Percentiles rank a stretch among this genome's conserved stretches.
These are phyloP conservation scores for Plumapathes pennacea DNA, from an alignment of 92 coral and sea anemone genomes.

Conservation along the genomic window DNA sequence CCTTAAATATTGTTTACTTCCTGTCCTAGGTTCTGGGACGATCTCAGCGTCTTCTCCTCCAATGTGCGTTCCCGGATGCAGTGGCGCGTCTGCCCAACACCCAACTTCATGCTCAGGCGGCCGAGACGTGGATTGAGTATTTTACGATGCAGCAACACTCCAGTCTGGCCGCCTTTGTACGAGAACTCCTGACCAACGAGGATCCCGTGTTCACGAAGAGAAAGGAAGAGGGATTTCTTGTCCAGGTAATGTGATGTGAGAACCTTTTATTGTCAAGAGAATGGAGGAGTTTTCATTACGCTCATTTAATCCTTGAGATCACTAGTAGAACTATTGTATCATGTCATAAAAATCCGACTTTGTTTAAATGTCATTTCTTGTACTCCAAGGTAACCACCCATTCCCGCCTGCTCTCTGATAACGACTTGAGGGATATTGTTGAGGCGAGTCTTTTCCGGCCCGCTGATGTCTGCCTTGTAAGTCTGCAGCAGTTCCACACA, in stretches of 20 bases:
- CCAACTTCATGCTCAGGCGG: constrained; percentile 52
- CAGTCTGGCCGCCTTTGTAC: constrained; percentile 68
- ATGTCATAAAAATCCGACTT: no score
- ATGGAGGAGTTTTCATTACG: no score
- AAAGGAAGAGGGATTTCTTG: constrained; percentile 50
- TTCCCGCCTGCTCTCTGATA: constrained; percentile 62
- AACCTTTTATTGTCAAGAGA: no score
- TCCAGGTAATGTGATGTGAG: no score
- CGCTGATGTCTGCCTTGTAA: constrained; percentile 21
- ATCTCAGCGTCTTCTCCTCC: constrained; percentile 58
- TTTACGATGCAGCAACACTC: constrained; percentile 73
- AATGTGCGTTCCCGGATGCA: constrained; percentile 87
- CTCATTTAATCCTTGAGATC: no score
- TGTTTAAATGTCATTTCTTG: no score
- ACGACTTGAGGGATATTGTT: constrained; percentile 51
- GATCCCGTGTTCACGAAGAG: no score
- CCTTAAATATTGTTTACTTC: neutral
- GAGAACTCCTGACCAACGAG: constrained; percentile 24
- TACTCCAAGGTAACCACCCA: constrained; percentile 67
- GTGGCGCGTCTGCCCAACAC: constrained; percentile 73
- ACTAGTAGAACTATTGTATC: no score
- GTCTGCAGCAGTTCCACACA: constrained; percentile 74
- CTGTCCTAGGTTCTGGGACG: constrained; percentile 51
- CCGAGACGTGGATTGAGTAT: constrained; percentile 57
- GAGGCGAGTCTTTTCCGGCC: constrained; percentile 13